phyloP scores from a whole-genome alignment of 1,140 invertebrate species.

The Drosophila parabipectinata region DNA sequence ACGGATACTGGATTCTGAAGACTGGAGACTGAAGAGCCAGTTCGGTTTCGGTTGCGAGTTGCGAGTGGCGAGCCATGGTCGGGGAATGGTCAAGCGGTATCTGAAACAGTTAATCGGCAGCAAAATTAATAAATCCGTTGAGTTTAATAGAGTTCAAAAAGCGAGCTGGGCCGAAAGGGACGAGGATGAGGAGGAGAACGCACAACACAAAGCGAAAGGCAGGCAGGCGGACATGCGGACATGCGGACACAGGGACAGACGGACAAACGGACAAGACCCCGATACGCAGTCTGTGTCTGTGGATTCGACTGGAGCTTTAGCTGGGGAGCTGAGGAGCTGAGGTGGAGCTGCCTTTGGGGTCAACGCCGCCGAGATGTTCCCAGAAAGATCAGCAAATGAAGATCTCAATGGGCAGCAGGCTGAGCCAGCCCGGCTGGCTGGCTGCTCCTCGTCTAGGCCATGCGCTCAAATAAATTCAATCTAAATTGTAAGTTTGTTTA shows the following conservation, averaged over 20 bases:
- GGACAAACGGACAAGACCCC: conserved; percentile 31
- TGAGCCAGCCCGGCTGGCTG: conserved; percentile 48
- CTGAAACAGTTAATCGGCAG: conserved; percentile 81
- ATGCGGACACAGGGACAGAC: not conserved
- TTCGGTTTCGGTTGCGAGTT: conserved; percentile 9
- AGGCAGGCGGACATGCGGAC: conserved; percentile 26
- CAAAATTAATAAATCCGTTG: conserved; percentile 80
- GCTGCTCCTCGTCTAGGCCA: conserved; percentile 75
- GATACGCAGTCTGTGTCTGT: conserved; percentile 51
- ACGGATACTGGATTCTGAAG: conserved; percentile 52
- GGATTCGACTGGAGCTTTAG: conserved; percentile 35
- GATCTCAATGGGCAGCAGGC: conserved; percentile 72
- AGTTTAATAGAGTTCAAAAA: conserved; percentile 82
- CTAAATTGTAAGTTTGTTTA: conserved; percentile 83
- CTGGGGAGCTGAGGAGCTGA: not conserved
- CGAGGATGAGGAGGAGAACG: conserved; percentile 18
- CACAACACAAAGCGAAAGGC: conserved; percentile 45
- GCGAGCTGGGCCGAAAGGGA: conserved; percentile 29
- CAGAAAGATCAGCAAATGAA: conserved; percentile 83
- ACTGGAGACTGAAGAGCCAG: conserved; percentile 19
- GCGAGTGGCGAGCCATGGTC: conserved; percentile 17
- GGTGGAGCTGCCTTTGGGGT: conserved; percentile 66
- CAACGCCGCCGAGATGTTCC: conserved; percentile 80
- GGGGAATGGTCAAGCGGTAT: conserved; percentile 69
- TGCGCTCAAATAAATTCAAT: conserved; percentile 83